A percentile compares a stretch with the other conserved stretches of the same genome.
Evolutionary conservation across 1,140 invertebrate genomes (phyloP).

Genomic region (Fopius arisanus): DNA sequence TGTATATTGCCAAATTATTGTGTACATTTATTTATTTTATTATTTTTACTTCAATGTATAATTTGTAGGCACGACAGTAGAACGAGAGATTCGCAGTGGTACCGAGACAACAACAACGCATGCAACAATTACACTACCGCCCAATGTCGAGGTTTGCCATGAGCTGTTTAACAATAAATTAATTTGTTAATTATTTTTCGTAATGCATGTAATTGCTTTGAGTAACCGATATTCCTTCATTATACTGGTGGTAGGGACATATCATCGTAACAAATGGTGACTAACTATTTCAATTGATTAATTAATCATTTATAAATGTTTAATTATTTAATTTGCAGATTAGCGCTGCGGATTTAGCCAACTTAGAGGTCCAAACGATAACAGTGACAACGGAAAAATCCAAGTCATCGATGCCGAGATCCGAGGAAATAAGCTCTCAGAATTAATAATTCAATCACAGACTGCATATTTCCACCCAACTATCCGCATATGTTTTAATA

Average conservation of each 20-base stretch:
- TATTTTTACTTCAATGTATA: constrained; percentile 42
- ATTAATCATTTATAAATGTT: background rate
- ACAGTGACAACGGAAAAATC: constrained; percentile 63
- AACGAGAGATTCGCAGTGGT: constrained; percentile 61
- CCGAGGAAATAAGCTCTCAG: constrained; percentile 62
- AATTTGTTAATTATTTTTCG: constrained; percentile 39
- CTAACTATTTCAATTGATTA: background rate
- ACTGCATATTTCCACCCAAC: background rate
- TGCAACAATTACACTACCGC: constrained; percentile 61
- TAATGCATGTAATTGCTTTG: constrained; percentile 36
- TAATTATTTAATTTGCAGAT: constrained; percentile 49
- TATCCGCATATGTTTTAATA: constrained; percentile 11
- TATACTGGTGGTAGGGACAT: background rate
- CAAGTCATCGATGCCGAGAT: constrained; percentile 59
- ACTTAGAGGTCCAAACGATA: constrained; percentile 60
- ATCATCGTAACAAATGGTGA: background rate
- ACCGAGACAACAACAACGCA: constrained; percentile 62
- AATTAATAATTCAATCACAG: constrained; percentile 1
- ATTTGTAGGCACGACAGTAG: constrained; percentile 59
- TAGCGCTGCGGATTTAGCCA: constrained; percentile 60
- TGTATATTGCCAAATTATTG: constrained; percentile 1
- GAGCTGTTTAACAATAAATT: constrained; percentile 33
- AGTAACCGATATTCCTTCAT: background rate
- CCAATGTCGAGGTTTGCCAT: constrained; percentile 60
- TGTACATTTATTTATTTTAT: constrained; percentile 28